A percentile compares a stretch with the other conserved stretches of the same genome.
Conservation (phyloP, 35 echinoderm and acorn worm species). For the Nesometra sesokonis region DNA sequence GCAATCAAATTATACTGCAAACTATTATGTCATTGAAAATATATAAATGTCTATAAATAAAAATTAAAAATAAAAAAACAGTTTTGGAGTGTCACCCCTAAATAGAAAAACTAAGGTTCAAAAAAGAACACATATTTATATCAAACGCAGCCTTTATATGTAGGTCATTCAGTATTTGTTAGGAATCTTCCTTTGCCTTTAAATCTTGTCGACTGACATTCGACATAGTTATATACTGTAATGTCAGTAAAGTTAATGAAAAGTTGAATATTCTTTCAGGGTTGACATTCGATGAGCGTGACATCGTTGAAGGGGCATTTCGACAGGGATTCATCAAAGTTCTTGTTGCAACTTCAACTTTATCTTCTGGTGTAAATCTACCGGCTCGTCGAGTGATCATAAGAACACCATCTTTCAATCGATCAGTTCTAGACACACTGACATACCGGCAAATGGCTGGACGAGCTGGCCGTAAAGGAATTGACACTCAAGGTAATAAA, state of each 20-base stretch:
- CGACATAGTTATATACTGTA: too few species aligned
- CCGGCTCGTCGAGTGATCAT: conserved; percentile 91
- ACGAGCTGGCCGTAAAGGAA: conserved; percentile 84
- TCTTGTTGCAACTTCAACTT: conserved; percentile 87
- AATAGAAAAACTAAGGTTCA: too few species aligned
- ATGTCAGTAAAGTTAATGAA: too few species aligned
- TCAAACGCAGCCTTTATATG: neutral
- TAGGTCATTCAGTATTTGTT: neutral
- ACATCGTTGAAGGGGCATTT: conserved; percentile 94
- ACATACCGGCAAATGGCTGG: conserved; percentile 94
- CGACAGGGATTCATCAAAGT: conserved; percentile 60
- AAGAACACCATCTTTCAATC: conserved; percentile 76
- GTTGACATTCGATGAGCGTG: conserved; percentile 96
- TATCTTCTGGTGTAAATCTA: conserved; percentile 96
- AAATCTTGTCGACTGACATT: too few species aligned
- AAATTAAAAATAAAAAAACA: too few species aligned
- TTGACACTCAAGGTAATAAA: conserved; percentile 66
- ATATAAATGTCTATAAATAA: too few species aligned
- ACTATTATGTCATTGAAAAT: too few species aligned
- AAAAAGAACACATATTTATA: too few species aligned
- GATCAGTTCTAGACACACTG: conserved; percentile 76
- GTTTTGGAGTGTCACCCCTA: too few species aligned
- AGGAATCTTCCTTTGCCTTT: too few species aligned
- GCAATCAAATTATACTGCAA: too few species aligned
- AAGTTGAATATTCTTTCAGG: conserved; percentile 25